phyloP scores from a whole-genome alignment of 2,888 invertebrate genomes.

The Hybos culiciformis region DNA sequence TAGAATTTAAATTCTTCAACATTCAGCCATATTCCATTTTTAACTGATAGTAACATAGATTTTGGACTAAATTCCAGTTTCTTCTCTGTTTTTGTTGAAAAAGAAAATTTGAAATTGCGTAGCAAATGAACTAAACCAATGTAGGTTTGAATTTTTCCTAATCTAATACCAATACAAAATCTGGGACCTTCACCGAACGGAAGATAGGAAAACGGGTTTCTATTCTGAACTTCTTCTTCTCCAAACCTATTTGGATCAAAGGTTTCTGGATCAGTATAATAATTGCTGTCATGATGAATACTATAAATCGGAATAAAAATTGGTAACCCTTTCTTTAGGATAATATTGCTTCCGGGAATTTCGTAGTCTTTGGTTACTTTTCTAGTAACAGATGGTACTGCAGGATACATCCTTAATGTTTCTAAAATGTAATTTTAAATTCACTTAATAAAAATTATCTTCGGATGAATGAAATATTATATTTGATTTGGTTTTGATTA shows the following conservation, averaged over 20 bases:
- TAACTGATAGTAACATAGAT: conserved; percentile 3
- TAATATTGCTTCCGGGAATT: conserved; percentile 22
- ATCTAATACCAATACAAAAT: conserved; percentile 15
- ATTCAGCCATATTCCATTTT: conserved; percentile 9
- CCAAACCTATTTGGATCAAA: background rate
- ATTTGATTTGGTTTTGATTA: too few relatives aligned
- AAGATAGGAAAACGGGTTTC: background rate
- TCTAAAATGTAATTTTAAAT: conserved; percentile 23
- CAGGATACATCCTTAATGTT: conserved; percentile 39
- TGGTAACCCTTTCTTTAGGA: conserved; percentile 25
- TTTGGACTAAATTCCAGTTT: conserved; percentile 6
- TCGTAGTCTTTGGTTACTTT: conserved; percentile 1
- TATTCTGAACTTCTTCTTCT: background rate
- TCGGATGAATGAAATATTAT: background rate
- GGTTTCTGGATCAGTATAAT: background rate
- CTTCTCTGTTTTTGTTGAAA: background rate
- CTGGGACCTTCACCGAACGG: background rate
- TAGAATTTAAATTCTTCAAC: conserved; percentile 5
- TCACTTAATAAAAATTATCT: background rate
- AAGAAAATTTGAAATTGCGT: background rate
- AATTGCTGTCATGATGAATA: conserved; percentile 34
- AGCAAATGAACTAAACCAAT: conserved; percentile 15
- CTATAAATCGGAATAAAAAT: conserved; percentile 28
- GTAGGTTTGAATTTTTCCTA: conserved; percentile 25
- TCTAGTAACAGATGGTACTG: conserved; percentile 36